Evolutionary conservation across 2,113 vertebrate species (phyloP).

Genomic region (Probosciger aterrimus): DNA sequence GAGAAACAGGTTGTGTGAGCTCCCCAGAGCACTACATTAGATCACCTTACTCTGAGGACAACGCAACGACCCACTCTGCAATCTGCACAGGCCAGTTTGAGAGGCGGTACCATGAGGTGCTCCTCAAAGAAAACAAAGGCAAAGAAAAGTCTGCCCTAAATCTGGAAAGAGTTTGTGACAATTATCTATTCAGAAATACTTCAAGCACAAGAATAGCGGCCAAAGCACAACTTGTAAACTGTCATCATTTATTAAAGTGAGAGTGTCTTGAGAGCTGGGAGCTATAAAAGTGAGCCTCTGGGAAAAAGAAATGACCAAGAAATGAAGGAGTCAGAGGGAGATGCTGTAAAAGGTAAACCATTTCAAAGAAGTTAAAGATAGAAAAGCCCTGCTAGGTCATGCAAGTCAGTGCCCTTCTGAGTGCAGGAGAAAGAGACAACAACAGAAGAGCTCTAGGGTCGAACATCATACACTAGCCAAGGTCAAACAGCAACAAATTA

Average conservation of each 20-base stretch:
- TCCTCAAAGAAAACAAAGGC: too few species aligned
- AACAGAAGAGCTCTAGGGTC: not conserved
- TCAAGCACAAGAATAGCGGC: not conserved
- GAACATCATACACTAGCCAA: not conserved
- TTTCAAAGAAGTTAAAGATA: constrained; percentile 30
- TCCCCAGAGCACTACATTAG: not conserved
- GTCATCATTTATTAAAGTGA: constrained; percentile 2
- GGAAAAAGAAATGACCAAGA: not conserved
- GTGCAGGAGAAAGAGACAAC: not conserved
- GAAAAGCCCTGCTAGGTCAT: constrained; percentile 4
- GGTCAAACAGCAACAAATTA: not conserved
- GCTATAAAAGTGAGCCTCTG: not conserved
- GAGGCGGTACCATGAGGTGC: not conserved
- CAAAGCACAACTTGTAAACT: not conserved
- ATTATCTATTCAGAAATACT: constrained; percentile 26
- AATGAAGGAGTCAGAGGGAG: not conserved
- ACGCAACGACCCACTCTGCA: rapidly evolving
- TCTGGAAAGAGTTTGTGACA: not conserved
- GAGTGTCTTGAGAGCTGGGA: not conserved
- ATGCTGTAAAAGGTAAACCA: not conserved
- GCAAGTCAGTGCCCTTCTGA: not conserved
- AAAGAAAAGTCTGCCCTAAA: not conserved
- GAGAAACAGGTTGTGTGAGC: not conserved
- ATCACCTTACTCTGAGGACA: not conserved
- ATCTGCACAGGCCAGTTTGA: not conserved